Conservation (phyloP, 2,888 invertebrate genomes). For the Mermis nigrescens region DNA sequence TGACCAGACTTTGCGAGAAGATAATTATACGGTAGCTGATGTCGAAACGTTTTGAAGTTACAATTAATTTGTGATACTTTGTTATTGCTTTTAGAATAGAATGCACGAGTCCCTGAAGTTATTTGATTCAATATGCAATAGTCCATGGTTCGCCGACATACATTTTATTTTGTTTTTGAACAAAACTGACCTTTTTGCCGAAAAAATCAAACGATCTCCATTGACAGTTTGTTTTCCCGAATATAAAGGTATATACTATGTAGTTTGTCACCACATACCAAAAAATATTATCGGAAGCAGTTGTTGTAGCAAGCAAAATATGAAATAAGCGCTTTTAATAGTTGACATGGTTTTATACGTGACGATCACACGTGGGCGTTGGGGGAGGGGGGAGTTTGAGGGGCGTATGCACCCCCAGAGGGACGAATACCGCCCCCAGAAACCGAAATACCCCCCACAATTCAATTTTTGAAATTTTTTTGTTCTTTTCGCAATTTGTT, state of each 20-base stretch:
- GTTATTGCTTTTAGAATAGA: conserved; percentile 67
- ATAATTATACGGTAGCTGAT: conserved; percentile 97
- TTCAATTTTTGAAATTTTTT: no score
- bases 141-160: conserved; percentile 99
- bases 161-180: conserved; percentile 98
- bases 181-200: conserved; percentile 98
- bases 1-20: conserved; percentile 97
- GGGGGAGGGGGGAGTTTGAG: no score
- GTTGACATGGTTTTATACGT: no score
- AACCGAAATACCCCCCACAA: no score
- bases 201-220: conserved; percentile 95
- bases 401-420: no score
- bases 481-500: no score
- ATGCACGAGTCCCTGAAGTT: conserved; percentile 99
- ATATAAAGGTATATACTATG: conserved; percentile 77
- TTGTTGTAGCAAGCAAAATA: neutral
- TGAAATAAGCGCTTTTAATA: neutral
- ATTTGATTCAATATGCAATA: conserved; percentile 99
- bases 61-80: neutral
- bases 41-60: conserved; percentile 21
- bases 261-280: no score
- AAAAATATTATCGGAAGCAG: neutral
- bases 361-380: no score
- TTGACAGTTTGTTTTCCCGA: conserved; percentile 97
- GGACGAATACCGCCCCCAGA: no score